These are phyloP conservation scores for Heliconius ethilla DNA, from an alignment of 2,888 invertebrate species.

Conservation along the genomic window DNA sequence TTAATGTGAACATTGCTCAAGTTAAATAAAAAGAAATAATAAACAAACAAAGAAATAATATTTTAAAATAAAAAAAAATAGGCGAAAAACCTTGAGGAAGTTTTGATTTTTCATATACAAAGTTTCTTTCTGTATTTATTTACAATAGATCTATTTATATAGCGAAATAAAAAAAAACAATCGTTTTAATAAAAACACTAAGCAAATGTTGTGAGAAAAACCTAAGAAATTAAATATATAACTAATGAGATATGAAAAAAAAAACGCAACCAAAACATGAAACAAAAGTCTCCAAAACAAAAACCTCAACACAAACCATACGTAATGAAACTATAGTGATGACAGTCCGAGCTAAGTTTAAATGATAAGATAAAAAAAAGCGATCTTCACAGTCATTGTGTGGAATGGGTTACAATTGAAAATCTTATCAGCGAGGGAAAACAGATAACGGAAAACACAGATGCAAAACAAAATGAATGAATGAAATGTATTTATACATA, in stretches of 20 bases:
- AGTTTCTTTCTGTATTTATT: not conserved
- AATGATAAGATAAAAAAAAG: constrained; percentile 50
- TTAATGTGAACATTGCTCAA: not conserved
- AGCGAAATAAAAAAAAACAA: not conserved
- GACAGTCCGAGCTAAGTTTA: constrained; percentile 49
- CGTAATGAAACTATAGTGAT: constrained; percentile 53
- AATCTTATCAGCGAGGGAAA: constrained; percentile 30
- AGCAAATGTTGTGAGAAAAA: not conserved
- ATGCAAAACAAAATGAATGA: constrained; percentile 26
- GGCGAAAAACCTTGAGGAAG: not conserved
- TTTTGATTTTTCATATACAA: not conserved
- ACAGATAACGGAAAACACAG: constrained; percentile 26
- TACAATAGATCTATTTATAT: not conserved
- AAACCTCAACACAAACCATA: constrained; percentile 43
- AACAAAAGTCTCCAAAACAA: constrained; percentile 11
- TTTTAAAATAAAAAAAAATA: not conserved
- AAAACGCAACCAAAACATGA: not conserved
- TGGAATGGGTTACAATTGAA: constrained; percentile 40
- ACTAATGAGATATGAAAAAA: not conserved
- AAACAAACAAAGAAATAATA: not conserved
- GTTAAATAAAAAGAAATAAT: not conserved
- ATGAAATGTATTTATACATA: constrained; percentile 32
- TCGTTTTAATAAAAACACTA: not conserved
- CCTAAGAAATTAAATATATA: not conserved
- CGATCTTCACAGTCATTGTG: constrained; percentile 46